Conservation (phyloP, 2,888 invertebrate species). For the Augochlorella aurata region DNA sequence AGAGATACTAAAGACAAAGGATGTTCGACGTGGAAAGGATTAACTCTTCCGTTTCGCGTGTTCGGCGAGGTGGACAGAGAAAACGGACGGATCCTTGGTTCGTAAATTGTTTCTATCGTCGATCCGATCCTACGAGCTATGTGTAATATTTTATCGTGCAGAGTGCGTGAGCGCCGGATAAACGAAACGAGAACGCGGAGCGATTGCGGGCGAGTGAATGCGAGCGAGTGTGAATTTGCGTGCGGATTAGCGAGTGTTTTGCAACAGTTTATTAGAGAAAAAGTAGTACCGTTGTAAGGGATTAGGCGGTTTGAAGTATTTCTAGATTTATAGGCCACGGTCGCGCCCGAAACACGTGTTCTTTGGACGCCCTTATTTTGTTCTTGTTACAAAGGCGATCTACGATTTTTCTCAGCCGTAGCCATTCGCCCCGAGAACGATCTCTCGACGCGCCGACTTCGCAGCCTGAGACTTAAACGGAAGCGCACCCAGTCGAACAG, state of each 20-base stretch:
- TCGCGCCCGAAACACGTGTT: conserved; percentile 32
- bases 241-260: conserved; percentile 40
- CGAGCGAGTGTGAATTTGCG: not conserved
- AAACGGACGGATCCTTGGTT: conserved; percentile 37
- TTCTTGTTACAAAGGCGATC: conserved; percentile 15
- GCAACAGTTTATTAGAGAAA: conserved; percentile 39
- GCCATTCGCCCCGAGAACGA: conserved; percentile 15
- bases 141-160: conserved; percentile 35
- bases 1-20: too few relatives aligned
- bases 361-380: conserved; percentile 20
- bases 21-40: not conserved
- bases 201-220: not conserved
- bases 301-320: conserved; percentile 61
- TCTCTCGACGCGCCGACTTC: conserved; percentile 12
- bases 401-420: conserved; percentile 8
- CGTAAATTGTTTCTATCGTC: conserved; percentile 65
- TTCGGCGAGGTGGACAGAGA: not conserved
- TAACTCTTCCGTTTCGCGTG: conserved; percentile 5
- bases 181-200: not conserved
- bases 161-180: not conserved
- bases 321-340: conserved; percentile 59
- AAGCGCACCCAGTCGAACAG: conserved; percentile 5
- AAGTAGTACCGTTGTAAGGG: conserved; percentile 49
- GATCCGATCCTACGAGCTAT: conserved; percentile 39
- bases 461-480: not conserved